Evolutionary conservation across 2,797 vertebrate genomes (phyloP), one percentile per base, ranked within the genome.

Genomic region (Spheniscus humboldti): DNA sequence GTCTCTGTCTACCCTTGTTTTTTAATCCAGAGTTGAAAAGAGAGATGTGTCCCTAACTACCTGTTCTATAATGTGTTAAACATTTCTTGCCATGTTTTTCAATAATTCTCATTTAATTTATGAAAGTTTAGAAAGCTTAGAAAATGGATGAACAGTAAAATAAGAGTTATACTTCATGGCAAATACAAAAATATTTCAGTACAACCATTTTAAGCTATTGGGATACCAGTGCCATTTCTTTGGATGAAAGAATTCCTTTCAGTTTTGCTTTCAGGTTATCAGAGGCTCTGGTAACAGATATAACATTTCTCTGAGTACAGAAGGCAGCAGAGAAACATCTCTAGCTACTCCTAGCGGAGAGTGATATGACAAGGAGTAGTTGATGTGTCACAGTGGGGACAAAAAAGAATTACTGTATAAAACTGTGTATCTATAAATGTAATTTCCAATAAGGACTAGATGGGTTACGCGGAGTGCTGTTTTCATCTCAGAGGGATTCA

Each of bases 401-500:
- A 68, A 92, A 95, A 84, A 7, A 0, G 59, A 80, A 92, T 56
- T 80, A 55, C 75, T 72, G 8, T 60, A 79, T 86, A 57, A 92
- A 95, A 86, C 23, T 69, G 10, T 78, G n/a, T 88, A 76, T 83
- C 84, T 86, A 82, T 71, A 93, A 93, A 94, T 75, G 62, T 74
- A 78, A 91, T 88, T 94, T 95, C 45, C 84, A 90, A 69, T 88
- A 92, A 94, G 76, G 52, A 64, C 47, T 45, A 63, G 55, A 67
- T 74, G n/a, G 55, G 47, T 71, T 93, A 91, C 79, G 50, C 7
- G 23, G 31, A 93, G 20, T 56, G n/a, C 56, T 94, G 83, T 91
- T 66, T 90, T 90, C 48, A 90, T 80, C 77, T 84, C 86, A 68
- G 50, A 75, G 86, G 77, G 15, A 77, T 94, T 94, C 60, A 56